These are phyloP conservation scores for Aspidoscelis tigris DNA, from an alignment of 2,113 vertebrate genomes.

Conservation along the genomic window DNA sequence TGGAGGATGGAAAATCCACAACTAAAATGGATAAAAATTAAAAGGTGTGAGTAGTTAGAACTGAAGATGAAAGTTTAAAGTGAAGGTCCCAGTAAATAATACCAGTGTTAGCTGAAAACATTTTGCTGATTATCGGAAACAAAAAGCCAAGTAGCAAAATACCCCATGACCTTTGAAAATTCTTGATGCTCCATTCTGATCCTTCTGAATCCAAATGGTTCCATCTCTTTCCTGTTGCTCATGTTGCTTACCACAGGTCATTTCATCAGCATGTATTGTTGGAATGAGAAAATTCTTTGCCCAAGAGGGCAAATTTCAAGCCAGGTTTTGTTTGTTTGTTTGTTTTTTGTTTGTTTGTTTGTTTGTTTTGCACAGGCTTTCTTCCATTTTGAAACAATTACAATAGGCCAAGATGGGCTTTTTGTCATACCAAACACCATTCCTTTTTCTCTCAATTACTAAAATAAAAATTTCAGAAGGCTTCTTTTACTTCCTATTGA, in stretches of 20 bases:
- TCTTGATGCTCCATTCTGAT: background rate
- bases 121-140: background rate
- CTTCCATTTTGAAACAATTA: slow-evolving; percentile 1
- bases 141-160: background rate
- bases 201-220: too few relatives aligned
- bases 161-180: background rate
- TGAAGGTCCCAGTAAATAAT: background rate
- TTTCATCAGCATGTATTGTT: background rate
- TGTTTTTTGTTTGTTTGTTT: too few relatives aligned
- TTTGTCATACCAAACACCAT: background rate
- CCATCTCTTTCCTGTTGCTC: background rate
- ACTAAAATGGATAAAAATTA: too few relatives aligned
- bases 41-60: too few relatives aligned
- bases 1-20: too few relatives aligned
- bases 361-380: background rate
- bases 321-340: background rate
- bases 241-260: too few relatives aligned
- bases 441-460: background rate
- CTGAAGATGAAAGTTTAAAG: too few relatives aligned
- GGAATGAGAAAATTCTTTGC: background rate
- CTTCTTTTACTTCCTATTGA: slow-evolving; percentile 8
- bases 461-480: background rate
- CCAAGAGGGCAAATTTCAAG: background rate
- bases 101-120: background rate
- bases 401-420: background rate